Evolutionary conservation across 2,113 vertebrate genomes (phyloP).

Genomic region (Anhinga anhinga): DNA sequence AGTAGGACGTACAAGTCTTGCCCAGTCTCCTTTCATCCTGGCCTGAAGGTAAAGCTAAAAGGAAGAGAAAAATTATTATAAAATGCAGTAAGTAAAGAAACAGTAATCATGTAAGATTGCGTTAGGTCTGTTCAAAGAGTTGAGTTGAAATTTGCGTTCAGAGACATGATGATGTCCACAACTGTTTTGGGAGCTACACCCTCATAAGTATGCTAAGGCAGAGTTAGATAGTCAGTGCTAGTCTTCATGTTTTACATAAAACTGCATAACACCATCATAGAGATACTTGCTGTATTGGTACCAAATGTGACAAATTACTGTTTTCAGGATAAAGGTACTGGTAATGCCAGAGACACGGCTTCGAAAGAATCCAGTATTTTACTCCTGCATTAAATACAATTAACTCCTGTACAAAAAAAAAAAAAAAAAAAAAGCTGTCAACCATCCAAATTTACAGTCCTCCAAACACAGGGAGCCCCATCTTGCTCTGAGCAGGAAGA

Average conservation of each 20-base stretch:
- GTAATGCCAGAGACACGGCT: background rate
- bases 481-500: background rate
- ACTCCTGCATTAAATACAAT: background rate
- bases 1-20: slow-evolving; percentile 52
- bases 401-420: background rate
- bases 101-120: too few species aligned
- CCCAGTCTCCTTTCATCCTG: slow-evolving; percentile 74
- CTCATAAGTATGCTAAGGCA: too few species aligned
- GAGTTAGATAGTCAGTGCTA: too few species aligned
- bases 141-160: too few species aligned
- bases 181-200: too few species aligned
- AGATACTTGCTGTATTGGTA: background rate
- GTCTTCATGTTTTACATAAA: too few species aligned
- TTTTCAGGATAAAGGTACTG: background rate
- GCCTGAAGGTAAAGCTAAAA: too few species aligned
- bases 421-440: background rate
- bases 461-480: background rate
- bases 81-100: too few species aligned
- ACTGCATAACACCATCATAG: too few species aligned
- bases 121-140: too few species aligned
- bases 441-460: background rate
- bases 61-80: too few species aligned
- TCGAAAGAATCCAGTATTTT: background rate
- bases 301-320: rapidly evolving
- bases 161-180: background rate